phyloP scores from a whole-genome alignment of 2,888 invertebrate genomes.

The Eristalis pertinax region DNA sequence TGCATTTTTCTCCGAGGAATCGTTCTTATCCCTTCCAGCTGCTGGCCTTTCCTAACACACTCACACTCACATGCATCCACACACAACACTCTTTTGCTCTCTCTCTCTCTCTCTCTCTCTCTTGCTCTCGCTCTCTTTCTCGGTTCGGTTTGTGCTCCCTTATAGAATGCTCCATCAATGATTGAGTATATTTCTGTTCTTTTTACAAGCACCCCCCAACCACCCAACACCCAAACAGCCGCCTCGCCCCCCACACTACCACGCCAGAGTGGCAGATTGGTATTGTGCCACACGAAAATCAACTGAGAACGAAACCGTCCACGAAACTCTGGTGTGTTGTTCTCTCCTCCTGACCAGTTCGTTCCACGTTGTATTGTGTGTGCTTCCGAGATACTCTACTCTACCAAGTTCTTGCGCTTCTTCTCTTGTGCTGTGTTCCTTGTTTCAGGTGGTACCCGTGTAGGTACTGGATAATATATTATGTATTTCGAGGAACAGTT shows the following conservation, averaged over 20 bases:
- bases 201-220: not conserved
- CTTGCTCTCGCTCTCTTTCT: not conserved
- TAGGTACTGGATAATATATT: constrained; percentile 71
- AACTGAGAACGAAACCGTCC: constrained; percentile 62
- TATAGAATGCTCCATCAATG: not conserved
- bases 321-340: constrained; percentile 39
- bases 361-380: constrained; percentile 65
- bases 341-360: constrained; percentile 70
- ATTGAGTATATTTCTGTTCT: not conserved
- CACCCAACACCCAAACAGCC: not conserved
- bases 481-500: constrained; percentile 69
- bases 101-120: not conserved
- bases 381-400: constrained; percentile 45
- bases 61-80: not conserved
- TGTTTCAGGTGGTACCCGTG: constrained; percentile 60
- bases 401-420: not conserved
- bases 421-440: constrained; percentile 26
- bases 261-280: not conserved
- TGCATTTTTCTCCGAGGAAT: not conserved
- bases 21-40: not conserved
- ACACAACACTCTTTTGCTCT: not conserved
- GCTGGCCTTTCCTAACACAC: not conserved
- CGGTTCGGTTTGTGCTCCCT: not conserved
- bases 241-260: not conserved
- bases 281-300: not conserved